Evolutionary conservation across 2,888 invertebrate genomes (phyloP), one percentile per base, ranked within the genome.

Genomic region (Ligdia adustata): DNA sequence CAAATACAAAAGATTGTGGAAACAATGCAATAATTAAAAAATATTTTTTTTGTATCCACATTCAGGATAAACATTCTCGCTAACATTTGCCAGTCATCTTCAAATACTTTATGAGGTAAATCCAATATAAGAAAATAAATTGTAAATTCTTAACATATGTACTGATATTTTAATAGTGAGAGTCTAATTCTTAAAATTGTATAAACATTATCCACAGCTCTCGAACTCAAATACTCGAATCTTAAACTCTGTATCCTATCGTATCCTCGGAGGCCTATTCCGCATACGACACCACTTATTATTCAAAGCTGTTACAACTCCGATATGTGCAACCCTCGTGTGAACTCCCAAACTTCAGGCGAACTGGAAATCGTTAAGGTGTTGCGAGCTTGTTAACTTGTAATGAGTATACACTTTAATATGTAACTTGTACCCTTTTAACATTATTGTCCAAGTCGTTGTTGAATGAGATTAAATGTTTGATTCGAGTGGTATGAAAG

Each of bases 231-330:
- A 2, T 7, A 5, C 2, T 16, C 3, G 6, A 37, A 39, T 9
- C 22, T 22, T 11, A 5, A 6, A 5, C n/a, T 18, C 42, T 46
- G 42, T 16, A 2, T 45, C 37, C 31, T 29, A 42, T 3, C n/a
- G 29, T 15, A 44, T 43, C 57, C 55, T 48, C 13, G 14, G 60
- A 52, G 55, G 53, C 59, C 31, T 52, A 44, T 60, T 52, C 52
- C 62, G 44, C 49, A 49, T 57, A 57, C 40, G 37, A 37, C 46
- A 37, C 40, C 70, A 63, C 71, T 83, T 82, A 79, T 75, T 84
- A 82, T 84, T 84, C 84, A 77, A 73, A 75, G 75, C 65, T 64
- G 66, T 74, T 70, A 69, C 60, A 61, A 64, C 62, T 62, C 55
- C 41, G 49, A 51, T 56, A 52, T 52, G 42, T 54, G 44, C 46